Conservation (phyloP, 2,113 vertebrate species). For the Mobula birostris region DNA sequence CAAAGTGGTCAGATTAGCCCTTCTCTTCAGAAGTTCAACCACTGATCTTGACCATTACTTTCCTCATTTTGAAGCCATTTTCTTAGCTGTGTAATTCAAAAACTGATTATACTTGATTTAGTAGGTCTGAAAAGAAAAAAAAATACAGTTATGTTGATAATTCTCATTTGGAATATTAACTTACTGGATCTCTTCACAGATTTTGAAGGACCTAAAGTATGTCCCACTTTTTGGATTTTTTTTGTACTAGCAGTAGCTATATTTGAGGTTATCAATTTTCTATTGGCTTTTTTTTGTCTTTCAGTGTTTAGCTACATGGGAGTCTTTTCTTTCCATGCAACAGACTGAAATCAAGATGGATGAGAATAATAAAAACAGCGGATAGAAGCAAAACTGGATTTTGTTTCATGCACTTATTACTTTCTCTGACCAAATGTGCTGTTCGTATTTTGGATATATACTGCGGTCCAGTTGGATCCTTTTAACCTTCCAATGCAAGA, state of each 20-base stretch:
- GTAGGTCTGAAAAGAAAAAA: not conserved
- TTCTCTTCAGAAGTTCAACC: not conserved
- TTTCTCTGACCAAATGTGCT: not conserved
- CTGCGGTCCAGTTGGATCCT: not conserved
- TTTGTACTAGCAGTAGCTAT: constrained; percentile 39
- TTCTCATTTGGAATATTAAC: not conserved
- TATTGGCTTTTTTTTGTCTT: constrained; percentile 45
- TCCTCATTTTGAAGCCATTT: not conserved
- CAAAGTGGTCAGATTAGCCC: not conserved
- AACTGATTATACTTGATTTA: not conserved
- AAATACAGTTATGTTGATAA: not conserved
- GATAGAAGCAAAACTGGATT: constrained; percentile 47
- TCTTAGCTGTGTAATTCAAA: not conserved
- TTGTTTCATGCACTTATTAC: not conserved
- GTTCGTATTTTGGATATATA: not conserved
- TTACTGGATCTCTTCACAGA: not conserved
- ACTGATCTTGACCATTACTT: not conserved
- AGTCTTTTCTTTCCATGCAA: constrained; percentile 82
- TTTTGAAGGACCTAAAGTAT: not conserved
- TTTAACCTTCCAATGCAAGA: not conserved
- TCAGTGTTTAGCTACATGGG: constrained; percentile 92
- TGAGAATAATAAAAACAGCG: constrained; percentile 53
- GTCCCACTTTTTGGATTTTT: not conserved
- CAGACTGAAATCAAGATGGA: constrained; percentile 55
- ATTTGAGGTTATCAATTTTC: constrained; percentile 44